phyloP scores from a whole-genome alignment of 2,888 invertebrate species.

The Dasypolia templi region DNA sequence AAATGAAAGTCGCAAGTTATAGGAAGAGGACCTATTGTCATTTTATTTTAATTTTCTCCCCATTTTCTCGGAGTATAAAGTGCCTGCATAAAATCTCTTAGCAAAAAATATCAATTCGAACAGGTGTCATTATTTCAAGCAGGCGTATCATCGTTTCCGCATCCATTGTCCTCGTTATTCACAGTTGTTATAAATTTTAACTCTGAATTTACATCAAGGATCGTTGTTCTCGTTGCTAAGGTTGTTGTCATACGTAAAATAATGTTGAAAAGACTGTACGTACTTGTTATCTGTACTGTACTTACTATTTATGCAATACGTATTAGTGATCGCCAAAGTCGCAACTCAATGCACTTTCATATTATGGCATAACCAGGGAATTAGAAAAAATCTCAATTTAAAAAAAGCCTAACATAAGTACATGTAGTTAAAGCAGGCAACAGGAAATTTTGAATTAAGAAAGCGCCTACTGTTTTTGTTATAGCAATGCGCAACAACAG shows the following conservation, averaged over 20 bases:
- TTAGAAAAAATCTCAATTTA: background rate
- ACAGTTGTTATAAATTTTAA: too few relatives aligned
- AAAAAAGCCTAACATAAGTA: background rate
- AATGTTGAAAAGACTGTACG: background rate
- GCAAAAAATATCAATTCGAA: background rate
- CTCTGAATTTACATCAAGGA: background rate
- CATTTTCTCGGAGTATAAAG: background rate
- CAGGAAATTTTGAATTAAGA: background rate
- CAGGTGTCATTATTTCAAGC: background rate
- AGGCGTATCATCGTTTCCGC: constrained; percentile 9
- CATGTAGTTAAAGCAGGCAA: too few relatives aligned
- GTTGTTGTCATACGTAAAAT: background rate
- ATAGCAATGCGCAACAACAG: constrained; percentile 9
- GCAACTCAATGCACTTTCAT: background rate
- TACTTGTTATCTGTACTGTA: too few relatives aligned
- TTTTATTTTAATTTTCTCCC: background rate
- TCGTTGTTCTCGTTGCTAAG: background rate
- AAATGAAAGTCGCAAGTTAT: background rate
- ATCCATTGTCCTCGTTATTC: background rate
- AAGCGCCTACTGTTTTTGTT: constrained; percentile 10
- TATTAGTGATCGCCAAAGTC: background rate
- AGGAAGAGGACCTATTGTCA: background rate
- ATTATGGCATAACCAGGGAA: too few relatives aligned
- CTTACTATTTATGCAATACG: background rate
- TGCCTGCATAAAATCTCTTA: background rate